Conservation (phyloP, 2,888 invertebrate species). For the Chesias legatella region DNA sequence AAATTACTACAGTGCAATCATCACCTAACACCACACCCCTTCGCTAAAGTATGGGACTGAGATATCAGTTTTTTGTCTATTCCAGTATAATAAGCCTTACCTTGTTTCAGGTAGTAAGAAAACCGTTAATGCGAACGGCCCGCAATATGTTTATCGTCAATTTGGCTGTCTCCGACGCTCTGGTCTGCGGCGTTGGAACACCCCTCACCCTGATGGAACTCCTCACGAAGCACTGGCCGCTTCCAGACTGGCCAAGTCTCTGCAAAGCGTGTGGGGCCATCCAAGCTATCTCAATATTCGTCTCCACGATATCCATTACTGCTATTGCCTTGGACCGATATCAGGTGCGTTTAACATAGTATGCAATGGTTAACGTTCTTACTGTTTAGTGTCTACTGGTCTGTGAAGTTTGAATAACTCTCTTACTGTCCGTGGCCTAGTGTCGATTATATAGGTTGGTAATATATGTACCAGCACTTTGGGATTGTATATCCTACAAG, state of each 20-base stretch:
- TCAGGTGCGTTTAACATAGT: conserved; percentile 76
- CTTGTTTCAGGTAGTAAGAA: conserved; percentile 84
- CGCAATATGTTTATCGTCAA: conserved; percentile 96
- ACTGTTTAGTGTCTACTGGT: too few species aligned
- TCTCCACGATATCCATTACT: conserved; percentile 95
- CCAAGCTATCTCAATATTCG: conserved; percentile 94
- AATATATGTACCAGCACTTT: too few species aligned
- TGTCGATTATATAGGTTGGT: too few species aligned
- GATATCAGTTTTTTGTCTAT: too few species aligned
- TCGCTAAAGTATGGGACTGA: too few species aligned
- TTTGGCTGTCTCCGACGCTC: conserved; percentile 90
- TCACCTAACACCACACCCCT: too few species aligned
- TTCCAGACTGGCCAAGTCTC: conserved; percentile 87
- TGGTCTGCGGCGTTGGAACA: conserved; percentile 93
- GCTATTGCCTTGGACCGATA: conserved; percentile 93
- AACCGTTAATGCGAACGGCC: conserved; percentile 94
- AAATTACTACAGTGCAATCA: too few species aligned
- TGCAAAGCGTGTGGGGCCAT: conserved; percentile 93
- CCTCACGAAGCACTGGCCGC: conserved; percentile 91
- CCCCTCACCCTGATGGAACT: conserved; percentile 94
- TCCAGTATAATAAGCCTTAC: conserved; percentile 2
- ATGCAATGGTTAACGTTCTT: too few species aligned
- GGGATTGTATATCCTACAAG: too few species aligned
- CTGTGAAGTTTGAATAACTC: too few species aligned
- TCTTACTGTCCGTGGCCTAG: too few species aligned